Evolutionary conservation across 2,113 vertebrate genomes (phyloP).

Genomic region (Bambusicola thoracicus): DNA sequence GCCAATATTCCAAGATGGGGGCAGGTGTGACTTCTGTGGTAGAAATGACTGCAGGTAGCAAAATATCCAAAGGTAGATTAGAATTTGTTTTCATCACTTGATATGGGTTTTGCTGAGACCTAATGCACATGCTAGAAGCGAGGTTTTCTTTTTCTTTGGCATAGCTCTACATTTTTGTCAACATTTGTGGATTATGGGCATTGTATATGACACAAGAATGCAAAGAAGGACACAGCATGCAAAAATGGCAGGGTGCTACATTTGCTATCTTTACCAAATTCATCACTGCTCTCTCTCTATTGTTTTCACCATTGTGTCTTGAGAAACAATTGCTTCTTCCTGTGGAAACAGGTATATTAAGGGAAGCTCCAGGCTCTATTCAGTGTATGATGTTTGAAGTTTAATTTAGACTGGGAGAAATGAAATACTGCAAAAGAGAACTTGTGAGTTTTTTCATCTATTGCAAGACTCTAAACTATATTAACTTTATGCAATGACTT

Average conservation of each 20-base stretch:
- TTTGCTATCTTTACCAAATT: neutral
- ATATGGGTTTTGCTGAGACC: neutral
- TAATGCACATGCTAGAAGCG: neutral
- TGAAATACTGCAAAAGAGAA: constrained; percentile 47
- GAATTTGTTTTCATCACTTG: neutral
- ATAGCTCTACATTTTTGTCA: neutral
- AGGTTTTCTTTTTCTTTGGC: neutral
- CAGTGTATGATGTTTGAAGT: neutral
- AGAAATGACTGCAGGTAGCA: neutral
- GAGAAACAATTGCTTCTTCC: constrained; percentile 29
- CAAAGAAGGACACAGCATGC: neutral
- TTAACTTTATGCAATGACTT: constrained; percentile 53
- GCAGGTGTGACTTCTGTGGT: neutral
- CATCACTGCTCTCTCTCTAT: neutral
- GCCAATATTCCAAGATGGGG: accelerated
- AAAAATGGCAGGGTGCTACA: neutral
- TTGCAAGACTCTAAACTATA: constrained; percentile 35
- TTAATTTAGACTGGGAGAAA: constrained; percentile 58
- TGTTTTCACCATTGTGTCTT: neutral
- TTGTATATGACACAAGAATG: neutral
- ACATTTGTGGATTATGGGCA: neutral
- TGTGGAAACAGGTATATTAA: constrained; percentile 37
- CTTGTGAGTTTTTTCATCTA: constrained; percentile 30
- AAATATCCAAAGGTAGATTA: neutral
- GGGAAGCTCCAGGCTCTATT: constrained; percentile 33